Evolutionary conservation across 2,888 invertebrate species (phyloP), one percentile per base, ranked within the genome.

Genomic region (Rotaria magnacalcarata): DNA sequence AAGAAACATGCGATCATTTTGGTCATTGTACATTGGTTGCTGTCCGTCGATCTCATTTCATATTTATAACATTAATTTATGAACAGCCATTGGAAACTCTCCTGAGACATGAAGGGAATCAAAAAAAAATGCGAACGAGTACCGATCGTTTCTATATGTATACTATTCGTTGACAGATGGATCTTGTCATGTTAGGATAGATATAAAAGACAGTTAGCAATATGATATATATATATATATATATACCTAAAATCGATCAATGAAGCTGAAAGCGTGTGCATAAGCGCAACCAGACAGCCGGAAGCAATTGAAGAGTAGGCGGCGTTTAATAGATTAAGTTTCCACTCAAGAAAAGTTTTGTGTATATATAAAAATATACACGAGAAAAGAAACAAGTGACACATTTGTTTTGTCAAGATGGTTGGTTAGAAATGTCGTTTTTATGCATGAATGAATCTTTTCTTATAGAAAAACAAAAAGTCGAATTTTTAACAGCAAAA

Each of bases 61-160:
- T 67, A 67, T 67, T 67, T 67, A 67, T 67, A 67, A 67, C 19
- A 67, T 67, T 67, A 67, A 67, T 67, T 67, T 67, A 67, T 34
- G 67, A 67, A 16, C 67, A 67, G 67, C 16, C 67, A 67, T 67
- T 67, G 19, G 67, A 67, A 67, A 67, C 34, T 67, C 67, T 67
- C 67, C 67, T 11, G 67, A 67, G 67, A 67, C 3, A 67, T 67
- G 54, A 54, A 67, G 34, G 16, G 34, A 27, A 67, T 16, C 34
- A 56, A 24, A 24, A 24, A 56, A 56, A 56, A 56, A 24, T 34
- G 19, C 34, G 34, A 67, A 67, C 67, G 67, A 67, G 16, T 34
- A 67, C 67, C 19, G 34, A 27, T 67, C 67, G 5, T 34, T 34
- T 67, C 16, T 67, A 41, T 27, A 67, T 67, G 34, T 34, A 27